Percentiles rank a stretch among this genome's conserved stretches.
phyloP scores from a whole-genome alignment of 2,888 invertebrate genomes.

The Meta bourneti region DNA sequence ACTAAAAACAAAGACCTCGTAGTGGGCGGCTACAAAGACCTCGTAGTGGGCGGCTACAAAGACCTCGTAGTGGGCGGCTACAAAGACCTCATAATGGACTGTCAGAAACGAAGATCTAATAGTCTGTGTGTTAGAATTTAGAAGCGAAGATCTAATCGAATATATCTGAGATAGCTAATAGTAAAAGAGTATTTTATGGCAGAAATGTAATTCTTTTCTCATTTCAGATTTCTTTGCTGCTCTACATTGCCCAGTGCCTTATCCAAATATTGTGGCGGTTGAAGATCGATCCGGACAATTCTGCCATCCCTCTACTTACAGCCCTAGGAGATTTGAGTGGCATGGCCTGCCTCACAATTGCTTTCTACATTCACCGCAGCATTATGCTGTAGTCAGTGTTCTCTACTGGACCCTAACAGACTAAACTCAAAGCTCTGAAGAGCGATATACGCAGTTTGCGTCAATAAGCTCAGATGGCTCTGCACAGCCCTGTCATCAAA shows the following conservation, averaged over 20 bases:
- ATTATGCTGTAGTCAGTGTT: background rate
- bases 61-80: no score
- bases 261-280: slow-evolving; percentile 93
- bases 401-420: background rate
- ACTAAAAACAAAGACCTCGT: no score
- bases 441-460: background rate
- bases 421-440: no score
- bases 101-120: no score
- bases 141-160: no score
- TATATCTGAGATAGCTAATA: no score
- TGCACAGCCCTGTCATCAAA: background rate
- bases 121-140: no score
- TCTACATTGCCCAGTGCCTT: slow-evolving; percentile 92
- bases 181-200: no score
- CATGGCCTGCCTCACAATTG: slow-evolving; percentile 88
- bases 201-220: background rate
- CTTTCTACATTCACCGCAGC: slow-evolving; percentile 83
- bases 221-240: slow-evolving; percentile 88
- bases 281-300: slow-evolving; percentile 95
- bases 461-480: background rate
- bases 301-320: slow-evolving; percentile 95
- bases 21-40: no score
- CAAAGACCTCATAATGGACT: no score
- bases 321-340: slow-evolving; percentile 95
- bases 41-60: no score